phyloP scores from a whole-genome alignment of 1,140 invertebrate species.

The Drosophila willistoni region DNA sequence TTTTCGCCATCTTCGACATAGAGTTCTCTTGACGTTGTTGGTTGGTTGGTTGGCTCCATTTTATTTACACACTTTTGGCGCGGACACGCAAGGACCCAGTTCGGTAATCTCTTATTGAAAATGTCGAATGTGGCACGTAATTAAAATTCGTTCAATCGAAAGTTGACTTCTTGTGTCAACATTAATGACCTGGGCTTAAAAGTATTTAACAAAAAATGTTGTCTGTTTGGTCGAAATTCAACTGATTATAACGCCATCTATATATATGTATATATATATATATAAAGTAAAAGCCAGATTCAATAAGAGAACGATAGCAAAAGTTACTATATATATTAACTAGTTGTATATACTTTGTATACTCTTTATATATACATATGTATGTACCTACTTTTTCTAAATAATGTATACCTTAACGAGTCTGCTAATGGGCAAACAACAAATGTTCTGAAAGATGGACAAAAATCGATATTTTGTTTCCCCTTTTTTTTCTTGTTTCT shows the following conservation, averaged over 20 bases:
- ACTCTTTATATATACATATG: not conserved
- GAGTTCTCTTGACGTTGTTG: too few species aligned
- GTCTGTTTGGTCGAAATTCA: conserved; percentile 17
- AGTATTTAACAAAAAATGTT: conserved; percentile 47
- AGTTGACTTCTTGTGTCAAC: conserved; percentile 45
- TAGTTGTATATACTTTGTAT: conserved; percentile 12
- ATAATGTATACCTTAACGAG: conserved; percentile 41
- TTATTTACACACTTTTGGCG: conserved; percentile 54
- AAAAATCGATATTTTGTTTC: conserved; percentile 52
- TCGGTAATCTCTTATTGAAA: conserved; percentile 39
- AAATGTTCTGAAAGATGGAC: conserved; percentile 50
- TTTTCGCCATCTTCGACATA: not conserved
- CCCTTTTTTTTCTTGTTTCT: conserved; percentile 4
- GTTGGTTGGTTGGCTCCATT: conserved; percentile 4
- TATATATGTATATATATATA: conserved; percentile 35
- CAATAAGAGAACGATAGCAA: conserved; percentile 39
- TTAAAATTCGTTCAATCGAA: conserved; percentile 76
- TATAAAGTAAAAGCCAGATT: conserved; percentile 30
- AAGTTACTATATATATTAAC: conserved; percentile 8
- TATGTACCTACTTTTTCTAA: not conserved
- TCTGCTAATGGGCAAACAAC: conserved; percentile 54
- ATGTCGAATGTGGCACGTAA: conserved; percentile 76
- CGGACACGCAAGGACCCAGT: conserved; percentile 50
- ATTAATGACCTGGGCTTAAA: conserved; percentile 20
- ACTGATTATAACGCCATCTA: conserved; percentile 60